Evolutionary conservation across 2,888 invertebrate species (phyloP).

Genomic region (Lasioglossum oenotherae): DNA sequence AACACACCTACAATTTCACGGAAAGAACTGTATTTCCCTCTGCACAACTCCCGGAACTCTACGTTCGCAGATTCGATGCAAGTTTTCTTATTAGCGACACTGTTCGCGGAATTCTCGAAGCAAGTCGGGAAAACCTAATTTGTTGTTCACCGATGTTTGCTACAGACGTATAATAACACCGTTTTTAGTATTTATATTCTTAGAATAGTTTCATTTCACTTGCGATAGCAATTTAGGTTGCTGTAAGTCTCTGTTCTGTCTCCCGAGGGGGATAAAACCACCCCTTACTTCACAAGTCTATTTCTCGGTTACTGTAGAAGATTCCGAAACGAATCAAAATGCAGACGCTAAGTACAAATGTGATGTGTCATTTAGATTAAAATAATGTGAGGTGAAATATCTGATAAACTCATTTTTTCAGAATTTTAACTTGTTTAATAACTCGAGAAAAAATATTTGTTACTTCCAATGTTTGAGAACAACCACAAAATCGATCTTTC

Average conservation of each 20-base stretch:
- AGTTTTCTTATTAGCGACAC: background rate
- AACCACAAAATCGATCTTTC: background rate
- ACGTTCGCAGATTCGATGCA: background rate
- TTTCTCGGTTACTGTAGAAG: background rate
- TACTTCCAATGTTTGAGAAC: background rate
- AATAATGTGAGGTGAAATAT: too few relatives aligned
- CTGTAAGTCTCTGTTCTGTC: background rate
- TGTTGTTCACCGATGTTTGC: background rate
- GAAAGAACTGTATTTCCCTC: background rate
- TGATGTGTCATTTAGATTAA: too few relatives aligned
- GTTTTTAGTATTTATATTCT: background rate
- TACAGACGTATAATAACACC: background rate
- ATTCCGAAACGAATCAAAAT: background rate
- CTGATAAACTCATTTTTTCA: background rate
- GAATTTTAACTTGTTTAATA: background rate
- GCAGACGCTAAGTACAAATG: background rate
- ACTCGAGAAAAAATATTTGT: background rate
- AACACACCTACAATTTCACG: background rate
- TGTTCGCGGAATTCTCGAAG: background rate
- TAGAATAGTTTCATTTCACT: background rate
- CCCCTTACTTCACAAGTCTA: background rate
- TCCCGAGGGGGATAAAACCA: background rate
- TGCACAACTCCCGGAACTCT: background rate
- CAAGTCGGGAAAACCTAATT: background rate
- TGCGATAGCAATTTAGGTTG: background rate